Conservation (phyloP, 2,797 vertebrate genomes). For the Sparidentex hasta region DNA sequence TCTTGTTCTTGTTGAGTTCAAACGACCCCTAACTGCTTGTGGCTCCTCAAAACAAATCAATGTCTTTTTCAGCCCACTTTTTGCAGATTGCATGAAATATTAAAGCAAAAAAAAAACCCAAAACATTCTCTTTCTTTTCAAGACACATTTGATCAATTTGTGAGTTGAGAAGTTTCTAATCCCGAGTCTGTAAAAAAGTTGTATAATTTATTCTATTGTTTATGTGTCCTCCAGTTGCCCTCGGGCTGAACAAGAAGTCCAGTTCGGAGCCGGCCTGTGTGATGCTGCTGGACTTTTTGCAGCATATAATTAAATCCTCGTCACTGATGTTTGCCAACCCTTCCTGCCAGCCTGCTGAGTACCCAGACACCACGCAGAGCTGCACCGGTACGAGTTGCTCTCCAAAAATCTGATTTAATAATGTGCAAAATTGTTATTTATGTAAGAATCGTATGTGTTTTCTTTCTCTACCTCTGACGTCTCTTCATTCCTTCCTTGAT, state of each 20-base stretch:
- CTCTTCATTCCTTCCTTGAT: not conserved
- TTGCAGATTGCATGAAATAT: no score
- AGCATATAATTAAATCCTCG: conserved; percentile 97
- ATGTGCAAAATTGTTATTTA: not conserved
- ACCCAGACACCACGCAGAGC: conserved; percentile 84
- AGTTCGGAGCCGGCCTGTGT: conserved; percentile 94
- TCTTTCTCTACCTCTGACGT: not conserved
- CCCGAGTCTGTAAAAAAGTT: no score
- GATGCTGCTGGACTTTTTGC: conserved; percentile 97
- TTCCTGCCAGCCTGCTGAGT: conserved; percentile 85
- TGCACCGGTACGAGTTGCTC: conserved; percentile 86
- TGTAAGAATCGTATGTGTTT: not conserved
- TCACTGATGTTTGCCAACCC: conserved; percentile 95
- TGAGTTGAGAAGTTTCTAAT: no score
- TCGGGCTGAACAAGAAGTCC: conserved; percentile 94
- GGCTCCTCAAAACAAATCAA: no score
- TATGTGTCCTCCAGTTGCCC: conserved; percentile 87
- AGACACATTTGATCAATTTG: no score
- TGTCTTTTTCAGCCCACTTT: no score
- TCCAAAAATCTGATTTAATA: not conserved
- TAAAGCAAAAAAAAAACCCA: no score
- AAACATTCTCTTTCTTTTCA: no score
- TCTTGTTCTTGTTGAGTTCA: no score
- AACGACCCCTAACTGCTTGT: no score
- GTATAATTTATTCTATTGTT: not conserved